Percentiles rank a stretch among this genome's conserved stretches.
These are phyloP conservation scores for Crocidura indochinensis DNA, from an alignment of 2,797 vertebrate genomes.

Conservation along the genomic window DNA sequence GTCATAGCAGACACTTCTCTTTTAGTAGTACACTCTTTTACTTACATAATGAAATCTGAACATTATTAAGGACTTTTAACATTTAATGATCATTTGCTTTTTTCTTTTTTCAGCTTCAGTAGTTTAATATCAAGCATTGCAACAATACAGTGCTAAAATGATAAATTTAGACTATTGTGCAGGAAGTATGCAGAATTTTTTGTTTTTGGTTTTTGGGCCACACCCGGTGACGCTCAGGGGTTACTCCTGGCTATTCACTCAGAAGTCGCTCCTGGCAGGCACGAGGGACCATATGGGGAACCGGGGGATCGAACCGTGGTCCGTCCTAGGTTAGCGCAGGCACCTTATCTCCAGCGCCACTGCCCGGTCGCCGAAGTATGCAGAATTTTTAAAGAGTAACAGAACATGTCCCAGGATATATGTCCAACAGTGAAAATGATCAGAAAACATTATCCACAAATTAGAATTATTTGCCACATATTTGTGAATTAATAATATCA, in stretches of 20 bases:
- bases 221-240: no score
- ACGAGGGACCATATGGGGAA: no score
- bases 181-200: constrained; percentile 12
- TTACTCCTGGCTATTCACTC: no score
- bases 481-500: constrained; percentile 49
- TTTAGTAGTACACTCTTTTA: background rate
- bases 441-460: constrained; percentile 38
- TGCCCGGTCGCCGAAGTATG: no score
- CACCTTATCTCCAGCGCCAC: no score
- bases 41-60: constrained; percentile 41
- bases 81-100: constrained; percentile 47
- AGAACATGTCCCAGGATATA: background rate
- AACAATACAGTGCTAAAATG: constrained; percentile 42
- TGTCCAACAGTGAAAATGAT: constrained; percentile 39
- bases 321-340: no score
- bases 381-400: constrained; percentile 5
- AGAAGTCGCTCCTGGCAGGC: no score
- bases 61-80: constrained; percentile 45
- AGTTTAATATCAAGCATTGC: constrained; percentile 39
- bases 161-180: constrained; percentile 52
- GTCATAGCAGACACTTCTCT: background rate
- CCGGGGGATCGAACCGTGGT: no score
- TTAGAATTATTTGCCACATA: constrained; percentile 53
- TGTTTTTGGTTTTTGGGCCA: no score
- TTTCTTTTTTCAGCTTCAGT: constrained; percentile 1